Evolutionary conservation across 2,797 vertebrate genomes (phyloP), one percentile per base, ranked within the genome.

Genomic region (Bradypus variegatus): DNA sequence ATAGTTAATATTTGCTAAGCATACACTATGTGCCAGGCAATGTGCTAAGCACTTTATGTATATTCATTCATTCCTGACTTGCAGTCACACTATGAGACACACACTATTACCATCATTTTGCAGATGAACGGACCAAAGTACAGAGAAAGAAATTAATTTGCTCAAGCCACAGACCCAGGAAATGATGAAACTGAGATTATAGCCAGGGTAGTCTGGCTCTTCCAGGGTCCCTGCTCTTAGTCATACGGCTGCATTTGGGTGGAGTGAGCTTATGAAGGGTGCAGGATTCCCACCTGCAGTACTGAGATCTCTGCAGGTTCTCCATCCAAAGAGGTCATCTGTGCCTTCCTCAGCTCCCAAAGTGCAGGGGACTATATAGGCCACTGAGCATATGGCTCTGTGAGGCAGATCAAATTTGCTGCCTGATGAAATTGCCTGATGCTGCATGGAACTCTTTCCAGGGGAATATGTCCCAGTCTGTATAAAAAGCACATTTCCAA

Each of bases 311-410:
- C 19, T 36, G 38, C 55, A n/a, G 38, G 29, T 16, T 58, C 45
- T 88, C 55, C 5, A 3, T 9, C 36, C 0, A 0, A 10, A 33
- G 75, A 65, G 11, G 45, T 25, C 25, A 7, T 16, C 18, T 8
- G 5, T 19, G 21, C 33, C 50, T n/a, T 48, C 27, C 70, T 21
- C 14, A 1, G 16, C 72, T 77, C 58, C 50, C 36, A 6, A 81
- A 48, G 84, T 5, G 10, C 73, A 62, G 14, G 76, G 53, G 36
- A 75, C 80, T 93, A 9, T 60, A 3, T 38, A 83, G 89, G 92
- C 75, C 92, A 79, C 85, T 19, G 65, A 91, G 73, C 93, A 69
- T 13, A 5, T 18, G 76, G 88, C 73, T 89, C 77, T 75, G 41
- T n/a, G 58, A 84, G 41, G 87, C 91, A 38, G 86, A 76, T 76